Evolutionary conservation across 2,113 vertebrate genomes (phyloP).

Genomic region (Promerops cafer): DNA sequence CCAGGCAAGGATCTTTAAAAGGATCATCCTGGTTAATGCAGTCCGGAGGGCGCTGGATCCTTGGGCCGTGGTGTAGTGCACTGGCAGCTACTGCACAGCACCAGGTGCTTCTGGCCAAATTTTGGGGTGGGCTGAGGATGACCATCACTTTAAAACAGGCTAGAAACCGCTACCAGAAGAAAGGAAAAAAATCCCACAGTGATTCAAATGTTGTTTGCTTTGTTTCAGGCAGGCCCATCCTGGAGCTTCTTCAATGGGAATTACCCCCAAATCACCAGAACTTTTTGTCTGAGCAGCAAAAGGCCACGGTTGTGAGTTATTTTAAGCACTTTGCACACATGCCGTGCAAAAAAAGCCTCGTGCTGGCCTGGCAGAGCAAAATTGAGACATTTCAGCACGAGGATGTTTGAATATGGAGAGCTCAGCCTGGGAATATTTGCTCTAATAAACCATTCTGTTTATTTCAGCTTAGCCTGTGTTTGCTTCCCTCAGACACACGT

Average conservation of each 20-base stretch:
- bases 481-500: background rate
- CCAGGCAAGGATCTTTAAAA: conserved; percentile 9
- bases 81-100: background rate
- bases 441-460: background rate
- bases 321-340: background rate
- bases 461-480: background rate
- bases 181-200: accelerated
- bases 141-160: background rate
- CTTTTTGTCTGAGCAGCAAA: background rate
- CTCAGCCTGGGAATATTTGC: background rate
- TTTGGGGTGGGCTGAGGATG: background rate
- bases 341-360: accelerated
- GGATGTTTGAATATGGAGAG: background rate
- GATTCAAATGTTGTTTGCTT: background rate
- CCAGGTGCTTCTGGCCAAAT: background rate
- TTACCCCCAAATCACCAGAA: background rate
- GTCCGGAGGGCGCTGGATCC: background rate
- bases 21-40: background rate
- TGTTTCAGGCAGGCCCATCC: background rate
- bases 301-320: background rate
- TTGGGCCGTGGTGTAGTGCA: background rate
- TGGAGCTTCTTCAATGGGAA: background rate
- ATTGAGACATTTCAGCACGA: background rate
- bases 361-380: background rate
- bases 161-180: background rate